Percentiles rank a stretch among this genome's conserved stretches.
phyloP scores from a whole-genome alignment of 2,797 vertebrate genomes.

The Channa striata region DNA sequence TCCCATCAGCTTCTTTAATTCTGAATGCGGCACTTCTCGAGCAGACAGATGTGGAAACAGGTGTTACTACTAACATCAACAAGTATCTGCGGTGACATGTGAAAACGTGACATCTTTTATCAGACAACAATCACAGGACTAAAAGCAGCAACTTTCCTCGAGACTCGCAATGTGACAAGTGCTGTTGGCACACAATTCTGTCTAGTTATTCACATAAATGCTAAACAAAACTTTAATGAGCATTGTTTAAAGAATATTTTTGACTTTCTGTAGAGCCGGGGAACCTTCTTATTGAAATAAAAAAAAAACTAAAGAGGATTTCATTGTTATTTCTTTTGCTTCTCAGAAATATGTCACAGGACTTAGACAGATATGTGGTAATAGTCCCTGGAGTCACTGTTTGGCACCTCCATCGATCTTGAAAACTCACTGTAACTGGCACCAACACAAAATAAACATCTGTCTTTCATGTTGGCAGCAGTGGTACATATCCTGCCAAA shows the following conservation, averaged over 20 bases:
- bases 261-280: background rate
- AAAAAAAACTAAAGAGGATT: background rate
- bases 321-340: background rate
- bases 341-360: conserved; percentile 12
- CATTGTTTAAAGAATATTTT: too few species aligned
- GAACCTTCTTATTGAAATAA: background rate
- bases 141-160: background rate
- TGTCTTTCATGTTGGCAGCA: conserved; percentile 57
- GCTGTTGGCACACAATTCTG: background rate
- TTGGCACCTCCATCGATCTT: conserved; percentile 42
- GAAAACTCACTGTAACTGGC: conserved; percentile 42
- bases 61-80: background rate
- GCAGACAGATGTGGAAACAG: background rate
- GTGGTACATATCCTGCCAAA: conserved; percentile 37
- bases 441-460: conserved; percentile 56
- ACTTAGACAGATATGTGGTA: conserved; percentile 15
- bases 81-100: too few species aligned
- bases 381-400: conserved; percentile 37
- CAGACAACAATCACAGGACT: background rate
- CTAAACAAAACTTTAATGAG: background rate
- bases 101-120: background rate
- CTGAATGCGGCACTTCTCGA: too few species aligned
- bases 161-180: background rate
- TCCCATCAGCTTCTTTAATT: too few species aligned
- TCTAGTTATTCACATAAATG: background rate